Percentiles rank a stretch among this genome's conserved stretches.
These are phyloP conservation scores for Anguilla obscura DNA, from an alignment of 2,797 vertebrate genomes.

Conservation along the genomic window DNA sequence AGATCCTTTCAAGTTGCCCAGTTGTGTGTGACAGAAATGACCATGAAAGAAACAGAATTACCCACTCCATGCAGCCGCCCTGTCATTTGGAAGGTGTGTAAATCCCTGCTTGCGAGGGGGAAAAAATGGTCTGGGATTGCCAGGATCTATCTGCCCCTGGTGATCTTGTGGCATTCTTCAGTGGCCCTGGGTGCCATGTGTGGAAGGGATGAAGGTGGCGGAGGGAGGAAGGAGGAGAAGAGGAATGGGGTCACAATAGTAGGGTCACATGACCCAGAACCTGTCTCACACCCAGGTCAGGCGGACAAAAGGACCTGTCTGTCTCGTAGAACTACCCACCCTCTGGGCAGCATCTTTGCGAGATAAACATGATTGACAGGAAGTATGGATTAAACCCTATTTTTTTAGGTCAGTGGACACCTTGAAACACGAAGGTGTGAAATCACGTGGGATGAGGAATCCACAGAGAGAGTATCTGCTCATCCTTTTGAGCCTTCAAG, in stretches of 20 bases:
- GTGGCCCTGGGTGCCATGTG: slow-evolving; percentile 27
- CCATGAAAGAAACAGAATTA: not conserved
- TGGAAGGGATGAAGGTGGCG: slow-evolving; percentile 43
- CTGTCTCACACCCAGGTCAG: slow-evolving; percentile 47
- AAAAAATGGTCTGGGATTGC: slow-evolving; percentile 9
- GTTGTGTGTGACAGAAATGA: not conserved
- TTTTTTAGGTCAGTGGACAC: slow-evolving; percentile 53
- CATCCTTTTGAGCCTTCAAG: not conserved
- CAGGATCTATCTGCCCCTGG: not conserved
- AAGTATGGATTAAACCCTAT: slow-evolving; percentile 49
- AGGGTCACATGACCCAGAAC: slow-evolving; percentile 47
- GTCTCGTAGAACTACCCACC: slow-evolving; percentile 9
- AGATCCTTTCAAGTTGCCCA: not conserved
- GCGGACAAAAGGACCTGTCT: slow-evolving; percentile 52
- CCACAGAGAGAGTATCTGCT: not conserved
- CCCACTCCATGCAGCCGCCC: not conserved
- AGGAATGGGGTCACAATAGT: slow-evolving; percentile 38
- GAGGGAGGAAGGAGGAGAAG: slow-evolving; percentile 47
- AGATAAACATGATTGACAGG: slow-evolving; percentile 55
- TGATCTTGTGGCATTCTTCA: slow-evolving; percentile 8
- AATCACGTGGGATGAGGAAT: not conserved
- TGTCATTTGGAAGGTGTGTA: not conserved
- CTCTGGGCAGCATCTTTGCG: slow-evolving; percentile 26
- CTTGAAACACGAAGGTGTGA: slow-evolving; percentile 55
- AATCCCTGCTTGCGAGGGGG: not conserved